Percentiles rank a stretch among this genome's conserved stretches.
Conservation (phyloP, 2,888 invertebrate species). For the Hydropsyche betteni region DNA sequence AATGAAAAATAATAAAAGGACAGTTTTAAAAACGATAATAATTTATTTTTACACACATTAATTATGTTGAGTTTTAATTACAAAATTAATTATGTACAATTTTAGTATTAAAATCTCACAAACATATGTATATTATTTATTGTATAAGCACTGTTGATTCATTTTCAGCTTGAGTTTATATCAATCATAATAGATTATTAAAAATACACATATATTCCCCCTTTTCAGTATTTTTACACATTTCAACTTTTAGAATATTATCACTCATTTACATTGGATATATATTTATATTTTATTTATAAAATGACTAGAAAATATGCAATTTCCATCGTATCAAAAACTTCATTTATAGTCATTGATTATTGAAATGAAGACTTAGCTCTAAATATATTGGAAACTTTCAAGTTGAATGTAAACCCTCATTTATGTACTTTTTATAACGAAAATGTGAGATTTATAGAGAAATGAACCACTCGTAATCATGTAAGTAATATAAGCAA, state of each 20-base stretch:
- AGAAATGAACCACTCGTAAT: no score
- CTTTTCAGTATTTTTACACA: constrained; percentile 19
- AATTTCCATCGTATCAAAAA: constrained; percentile 29
- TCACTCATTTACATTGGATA: constrained; percentile 30
- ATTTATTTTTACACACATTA: constrained; percentile 33
- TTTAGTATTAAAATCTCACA: constrained; percentile 33
- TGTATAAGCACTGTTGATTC: constrained; percentile 32
- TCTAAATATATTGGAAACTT: constrained; percentile 12
- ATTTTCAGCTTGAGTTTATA: constrained; percentile 14
- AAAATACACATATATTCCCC: constrained; percentile 27
- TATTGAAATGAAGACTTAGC: constrained; percentile 29
- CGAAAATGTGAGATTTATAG: neutral
- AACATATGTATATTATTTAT: constrained; percentile 31
- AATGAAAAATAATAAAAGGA: constrained; percentile 10
- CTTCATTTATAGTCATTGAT: constrained; percentile 28
- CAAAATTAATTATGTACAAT: constrained; percentile 29
- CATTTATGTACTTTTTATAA: neutral
- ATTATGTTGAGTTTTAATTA: constrained; percentile 32
- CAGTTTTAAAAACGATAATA: constrained; percentile 29
- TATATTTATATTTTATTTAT: constrained; percentile 26
- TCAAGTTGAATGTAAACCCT: constrained; percentile 7
- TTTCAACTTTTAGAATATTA: constrained; percentile 26
- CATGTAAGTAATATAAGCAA: neutral
- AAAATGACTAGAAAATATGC: constrained; percentile 33
- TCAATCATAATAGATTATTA: constrained; percentile 13